Evolutionary conservation across 2,888 invertebrate species (phyloP).

Genomic region (Drosophila lacicola): DNA sequence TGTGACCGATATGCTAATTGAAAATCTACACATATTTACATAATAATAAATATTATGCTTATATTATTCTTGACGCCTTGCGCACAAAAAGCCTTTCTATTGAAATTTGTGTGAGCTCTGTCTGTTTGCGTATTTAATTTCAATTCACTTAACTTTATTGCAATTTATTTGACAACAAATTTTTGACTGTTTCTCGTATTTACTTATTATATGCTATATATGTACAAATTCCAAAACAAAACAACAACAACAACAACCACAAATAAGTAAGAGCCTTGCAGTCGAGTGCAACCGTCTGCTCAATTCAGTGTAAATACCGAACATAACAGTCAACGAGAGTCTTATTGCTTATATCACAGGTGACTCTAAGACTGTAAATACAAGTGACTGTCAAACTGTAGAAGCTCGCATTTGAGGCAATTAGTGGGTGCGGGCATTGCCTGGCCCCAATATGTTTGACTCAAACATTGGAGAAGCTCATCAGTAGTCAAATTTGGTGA

Average conservation of each 20-base stretch:
- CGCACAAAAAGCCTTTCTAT: constrained; percentile 48
- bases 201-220: constrained; percentile 17
- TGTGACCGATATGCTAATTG: constrained; percentile 38
- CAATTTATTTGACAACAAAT: constrained; percentile 49
- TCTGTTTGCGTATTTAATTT: constrained; percentile 48
- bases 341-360: too few relatives aligned
- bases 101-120: constrained; percentile 8
- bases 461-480: too few relatives aligned
- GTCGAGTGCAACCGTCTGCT: constrained; percentile 1
- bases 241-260: not conserved
- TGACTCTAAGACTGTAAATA: not conserved
- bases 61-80: constrained; percentile 53
- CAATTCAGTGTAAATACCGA: constrained; percentile 4
- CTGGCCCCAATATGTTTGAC: too few relatives aligned
- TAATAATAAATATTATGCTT: constrained; percentile 24
- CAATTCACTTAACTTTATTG: constrained; percentile 51
- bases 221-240: constrained; percentile 5
- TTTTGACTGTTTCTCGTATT: constrained; percentile 25
- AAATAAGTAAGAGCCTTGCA: not conserved
- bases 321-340: too few relatives aligned
- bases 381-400: not conserved
- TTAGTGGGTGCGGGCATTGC: not conserved
- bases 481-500: too few relatives aligned
- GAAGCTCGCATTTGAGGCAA: too few relatives aligned
- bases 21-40: constrained; percentile 30